Percentiles rank a stretch among this genome's conserved stretches.
Conservation (phyloP, 2,113 vertebrate genomes). For the Forbesichthys papilliferus region DNA sequence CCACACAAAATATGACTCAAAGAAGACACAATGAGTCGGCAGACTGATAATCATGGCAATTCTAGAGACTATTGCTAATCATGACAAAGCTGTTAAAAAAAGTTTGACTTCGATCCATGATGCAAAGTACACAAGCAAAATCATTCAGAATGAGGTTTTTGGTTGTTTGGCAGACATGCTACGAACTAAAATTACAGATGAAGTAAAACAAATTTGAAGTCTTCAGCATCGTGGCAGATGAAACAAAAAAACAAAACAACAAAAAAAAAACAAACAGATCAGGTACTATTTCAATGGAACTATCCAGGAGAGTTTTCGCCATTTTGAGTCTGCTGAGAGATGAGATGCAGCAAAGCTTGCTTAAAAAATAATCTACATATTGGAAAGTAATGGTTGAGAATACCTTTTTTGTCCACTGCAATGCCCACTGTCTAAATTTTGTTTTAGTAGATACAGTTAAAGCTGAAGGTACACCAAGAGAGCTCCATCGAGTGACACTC, state of each 20-base stretch:
- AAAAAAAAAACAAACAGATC: not conserved
- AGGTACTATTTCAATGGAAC: not conserved
- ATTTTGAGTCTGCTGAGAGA: not conserved
- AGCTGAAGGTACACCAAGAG: not conserved
- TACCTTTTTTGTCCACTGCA: too few species aligned
- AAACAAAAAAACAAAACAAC: not conserved
- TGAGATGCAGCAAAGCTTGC: too few species aligned
- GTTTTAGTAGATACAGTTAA: too few species aligned
- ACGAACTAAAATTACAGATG: too few species aligned
- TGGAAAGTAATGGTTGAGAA: too few species aligned
- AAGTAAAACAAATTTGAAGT: slow-evolving; percentile 22
- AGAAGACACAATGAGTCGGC: too few species aligned
- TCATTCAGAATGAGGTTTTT: slow-evolving; percentile 25
- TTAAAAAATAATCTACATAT: too few species aligned
- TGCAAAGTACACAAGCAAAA: slow-evolving; percentile 37
- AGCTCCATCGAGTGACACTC: slow-evolving; percentile 19
- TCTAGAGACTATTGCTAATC: slow-evolving; percentile 2
- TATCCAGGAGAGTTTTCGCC: not conserved
- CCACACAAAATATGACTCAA: too few species aligned
- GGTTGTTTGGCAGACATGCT: slow-evolving; percentile 17
- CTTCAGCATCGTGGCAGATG: slow-evolving; percentile 6
- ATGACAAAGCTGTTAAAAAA: not conserved
- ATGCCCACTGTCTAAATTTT: too few species aligned
- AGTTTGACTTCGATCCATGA: slow-evolving; percentile 10
- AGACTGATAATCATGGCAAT: too few species aligned